phyloP scores from a whole-genome alignment of 2,113 vertebrate species.

The Platanista minor region DNA sequence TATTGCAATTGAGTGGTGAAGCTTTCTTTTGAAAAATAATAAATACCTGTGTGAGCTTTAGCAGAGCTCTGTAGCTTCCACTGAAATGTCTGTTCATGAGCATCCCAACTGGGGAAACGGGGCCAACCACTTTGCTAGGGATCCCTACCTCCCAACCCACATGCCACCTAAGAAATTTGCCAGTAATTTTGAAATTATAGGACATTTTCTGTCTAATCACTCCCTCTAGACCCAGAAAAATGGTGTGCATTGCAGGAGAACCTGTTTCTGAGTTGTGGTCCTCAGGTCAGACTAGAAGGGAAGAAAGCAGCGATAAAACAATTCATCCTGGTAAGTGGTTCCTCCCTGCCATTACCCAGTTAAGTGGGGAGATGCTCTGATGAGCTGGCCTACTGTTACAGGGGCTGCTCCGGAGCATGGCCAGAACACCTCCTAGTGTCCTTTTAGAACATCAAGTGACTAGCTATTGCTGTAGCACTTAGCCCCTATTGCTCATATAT shows the following conservation, averaged over 20 bases:
- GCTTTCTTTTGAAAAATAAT: not conserved
- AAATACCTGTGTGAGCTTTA: not conserved
- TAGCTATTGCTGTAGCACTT: not conserved
- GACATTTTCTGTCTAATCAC: not conserved
- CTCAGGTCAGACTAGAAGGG: not conserved
- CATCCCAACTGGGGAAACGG: not conserved
- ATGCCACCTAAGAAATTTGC: not conserved
- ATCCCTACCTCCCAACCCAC: not conserved
- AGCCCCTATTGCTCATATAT: constrained; percentile 12
- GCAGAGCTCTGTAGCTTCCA: not conserved
- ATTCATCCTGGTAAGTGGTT: not conserved
- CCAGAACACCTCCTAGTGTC: constrained; percentile 15
- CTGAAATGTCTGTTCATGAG: not conserved
- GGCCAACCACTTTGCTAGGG: not conserved
- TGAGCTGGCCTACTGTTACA: not conserved
- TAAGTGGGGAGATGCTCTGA: not conserved
- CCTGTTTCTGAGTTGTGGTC: not conserved
- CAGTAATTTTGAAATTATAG: not conserved
- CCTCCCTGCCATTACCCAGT: not conserved
- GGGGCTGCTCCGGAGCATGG: not conserved
- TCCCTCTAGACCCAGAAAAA: not conserved
- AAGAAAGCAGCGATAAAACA: not conserved
- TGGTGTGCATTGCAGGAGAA: rapidly evolving
- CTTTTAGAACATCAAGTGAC: constrained; percentile 61
- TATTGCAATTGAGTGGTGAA: not conserved